Conservation (phyloP, 2,797 vertebrate species). For the Sebastes dallii region DNA sequence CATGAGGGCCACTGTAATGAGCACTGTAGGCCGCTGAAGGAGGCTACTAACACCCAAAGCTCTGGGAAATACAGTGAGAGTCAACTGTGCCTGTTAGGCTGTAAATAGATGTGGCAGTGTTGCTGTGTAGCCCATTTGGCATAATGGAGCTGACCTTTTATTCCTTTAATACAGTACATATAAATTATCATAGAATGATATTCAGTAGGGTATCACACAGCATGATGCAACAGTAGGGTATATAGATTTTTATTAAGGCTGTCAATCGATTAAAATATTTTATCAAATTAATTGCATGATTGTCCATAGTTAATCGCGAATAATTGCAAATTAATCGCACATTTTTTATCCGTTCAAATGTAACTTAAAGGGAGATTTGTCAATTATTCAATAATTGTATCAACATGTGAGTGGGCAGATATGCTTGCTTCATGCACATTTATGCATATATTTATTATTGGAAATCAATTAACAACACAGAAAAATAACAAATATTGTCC, state of each 20-base stretch:
- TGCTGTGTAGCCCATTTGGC: neutral
- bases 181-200: neutral
- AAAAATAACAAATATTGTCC: too few relatives aligned
- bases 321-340: too few relatives aligned
- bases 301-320: too few relatives aligned
- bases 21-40: conserved; percentile 41
- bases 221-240: neutral
- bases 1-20: conserved; percentile 74
- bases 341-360: too few relatives aligned
- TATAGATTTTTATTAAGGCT: neutral
- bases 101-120: conserved; percentile 12
- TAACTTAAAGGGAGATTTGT: too few relatives aligned
- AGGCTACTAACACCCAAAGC: conserved; percentile 37
- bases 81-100: conserved; percentile 29
- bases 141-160: conserved; percentile 6
- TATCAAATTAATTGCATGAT: too few relatives aligned
- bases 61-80: conserved; percentile 26
- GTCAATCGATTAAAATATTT: too few relatives aligned
- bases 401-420: too few relatives aligned
- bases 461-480: too few relatives aligned
- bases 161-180: neutral
- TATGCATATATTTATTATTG: too few relatives aligned
- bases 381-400: too few relatives aligned
- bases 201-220: neutral
- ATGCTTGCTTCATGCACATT: too few relatives aligned